Evolutionary conservation across 2,113 vertebrate species (phyloP).

Genomic region (Oreotrochilus melanogaster): DNA sequence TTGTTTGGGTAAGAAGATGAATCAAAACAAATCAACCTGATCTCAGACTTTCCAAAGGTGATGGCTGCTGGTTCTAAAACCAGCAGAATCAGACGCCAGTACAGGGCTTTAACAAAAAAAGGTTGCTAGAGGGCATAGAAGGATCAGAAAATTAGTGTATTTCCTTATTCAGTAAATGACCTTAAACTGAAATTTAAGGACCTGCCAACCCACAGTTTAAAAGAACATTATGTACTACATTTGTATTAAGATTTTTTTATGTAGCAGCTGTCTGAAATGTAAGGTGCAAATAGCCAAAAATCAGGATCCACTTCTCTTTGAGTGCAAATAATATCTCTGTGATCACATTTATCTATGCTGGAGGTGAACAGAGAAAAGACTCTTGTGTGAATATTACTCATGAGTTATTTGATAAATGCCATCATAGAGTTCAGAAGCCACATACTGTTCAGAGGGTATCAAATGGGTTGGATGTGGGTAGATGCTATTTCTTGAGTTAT

Average conservation of each 20-base stretch:
- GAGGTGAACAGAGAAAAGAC: not conserved
- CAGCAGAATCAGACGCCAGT: not conserved
- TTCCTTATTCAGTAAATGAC: not conserved
- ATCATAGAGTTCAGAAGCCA: not conserved
- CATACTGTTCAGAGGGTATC: not conserved
- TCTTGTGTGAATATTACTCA: not conserved
- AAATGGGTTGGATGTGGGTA: not conserved
- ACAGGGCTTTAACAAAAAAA: not conserved
- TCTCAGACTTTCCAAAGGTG: not conserved
- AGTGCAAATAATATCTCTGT: not conserved
- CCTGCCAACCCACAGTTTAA: not conserved
- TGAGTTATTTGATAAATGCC: not conserved
- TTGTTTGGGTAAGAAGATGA: not conserved
- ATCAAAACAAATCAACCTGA: not conserved
- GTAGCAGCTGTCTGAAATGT: not conserved
- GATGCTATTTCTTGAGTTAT: not conserved
- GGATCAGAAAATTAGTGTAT: not conserved
- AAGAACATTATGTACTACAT: not conserved
- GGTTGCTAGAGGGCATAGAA: not conserved
- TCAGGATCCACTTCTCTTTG: not conserved
- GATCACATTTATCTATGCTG: not conserved
- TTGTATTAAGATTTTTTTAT: not conserved
- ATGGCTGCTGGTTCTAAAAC: not conserved
- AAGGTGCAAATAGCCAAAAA: not conserved
- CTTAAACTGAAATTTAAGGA: not conserved